Evolutionary conservation across 2,888 invertebrate species (phyloP).

Genomic region (Rhamphomyia laevipes): DNA sequence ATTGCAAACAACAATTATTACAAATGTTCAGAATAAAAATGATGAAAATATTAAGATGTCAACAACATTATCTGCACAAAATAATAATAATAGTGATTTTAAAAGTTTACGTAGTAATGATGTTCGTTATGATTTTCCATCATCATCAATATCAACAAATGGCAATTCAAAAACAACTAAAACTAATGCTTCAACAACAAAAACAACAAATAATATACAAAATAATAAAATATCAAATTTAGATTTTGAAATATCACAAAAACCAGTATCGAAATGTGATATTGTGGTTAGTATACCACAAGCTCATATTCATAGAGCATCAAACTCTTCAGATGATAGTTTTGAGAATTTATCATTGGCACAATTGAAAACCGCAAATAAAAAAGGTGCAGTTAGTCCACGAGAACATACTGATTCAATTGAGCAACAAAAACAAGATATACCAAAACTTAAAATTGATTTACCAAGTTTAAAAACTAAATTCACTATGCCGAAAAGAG

Average conservation of each 20-base stretch:
- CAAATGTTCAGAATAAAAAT: too few species aligned
- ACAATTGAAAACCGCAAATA: slow-evolving; percentile 32
- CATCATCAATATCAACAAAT: neutral
- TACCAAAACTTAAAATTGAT: slow-evolving; percentile 33
- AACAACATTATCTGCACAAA: too few species aligned
- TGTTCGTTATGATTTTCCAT: slow-evolving; percentile 27
- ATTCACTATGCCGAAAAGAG: slow-evolving; percentile 22
- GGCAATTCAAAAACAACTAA: slow-evolving; percentile 10
- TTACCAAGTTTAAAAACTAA: slow-evolving; percentile 30
- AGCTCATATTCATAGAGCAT: slow-evolving; percentile 25
- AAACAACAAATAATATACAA: neutral
- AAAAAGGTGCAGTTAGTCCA: slow-evolving; percentile 20
- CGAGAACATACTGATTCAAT: neutral
- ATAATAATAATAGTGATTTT: slow-evolving; percentile 24
- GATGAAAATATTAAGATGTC: too few species aligned
- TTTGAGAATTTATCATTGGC: slow-evolving; percentile 27
- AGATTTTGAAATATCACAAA: neutral
- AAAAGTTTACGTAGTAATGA: slow-evolving; percentile 37
- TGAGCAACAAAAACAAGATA: slow-evolving; percentile 12
- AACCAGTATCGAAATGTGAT: slow-evolving; percentile 21
- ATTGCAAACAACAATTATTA: too few species aligned
- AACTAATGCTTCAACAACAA: slow-evolving; percentile 12
- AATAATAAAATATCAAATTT: neutral
- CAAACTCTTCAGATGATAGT: slow-evolving; percentile 24
- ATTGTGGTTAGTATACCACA: slow-evolving; percentile 36